These are phyloP conservation scores for Scaptomyza tumidula DNA, from an alignment of 2,888 invertebrate species.

Conservation along the genomic window DNA sequence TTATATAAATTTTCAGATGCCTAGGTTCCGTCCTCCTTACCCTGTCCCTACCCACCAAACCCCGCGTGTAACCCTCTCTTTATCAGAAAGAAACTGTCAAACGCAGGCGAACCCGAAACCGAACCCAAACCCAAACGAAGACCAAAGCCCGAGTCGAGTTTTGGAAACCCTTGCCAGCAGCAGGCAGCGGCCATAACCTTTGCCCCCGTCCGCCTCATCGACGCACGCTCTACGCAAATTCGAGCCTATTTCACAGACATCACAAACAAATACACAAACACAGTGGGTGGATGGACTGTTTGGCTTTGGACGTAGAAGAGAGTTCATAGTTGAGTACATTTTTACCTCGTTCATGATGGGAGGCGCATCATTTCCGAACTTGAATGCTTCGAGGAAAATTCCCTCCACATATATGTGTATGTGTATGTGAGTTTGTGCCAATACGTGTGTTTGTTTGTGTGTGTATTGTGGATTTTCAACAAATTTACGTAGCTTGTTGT, in stretches of 20 bases:
- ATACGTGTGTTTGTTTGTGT: conserved; percentile 5
- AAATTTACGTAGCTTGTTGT: conserved; percentile 59
- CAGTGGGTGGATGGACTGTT: neutral
- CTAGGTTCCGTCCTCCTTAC: conserved; percentile 7
- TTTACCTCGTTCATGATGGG: conserved; percentile 73
- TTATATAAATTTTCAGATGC: conserved; percentile 72
- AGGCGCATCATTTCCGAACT: conserved; percentile 55
- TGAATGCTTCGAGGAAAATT: conserved; percentile 19
- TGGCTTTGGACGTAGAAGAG: conserved; percentile 24
- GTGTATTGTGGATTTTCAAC: conserved; percentile 44
- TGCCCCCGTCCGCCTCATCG: conserved; percentile 34
- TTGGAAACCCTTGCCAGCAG: conserved; percentile 59
- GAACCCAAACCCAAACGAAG: neutral
- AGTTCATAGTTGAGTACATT: conserved; percentile 79
- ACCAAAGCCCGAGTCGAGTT: conserved; percentile 12
- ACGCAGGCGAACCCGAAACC: conserved; percentile 42
- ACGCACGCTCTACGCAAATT: conserved; percentile 62
- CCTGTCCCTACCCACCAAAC: neutral
- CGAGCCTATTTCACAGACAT: conserved; percentile 65
- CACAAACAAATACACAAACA: conserved; percentile 6
- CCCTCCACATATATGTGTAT: neutral
- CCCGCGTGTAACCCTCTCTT: conserved; percentile 2
- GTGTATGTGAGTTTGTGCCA: neutral
- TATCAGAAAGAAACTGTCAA: conserved; percentile 59
- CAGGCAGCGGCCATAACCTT: conserved; percentile 66